Percentiles rank a stretch among this genome's conserved stretches.
These are phyloP conservation scores for Clavelina lepadiformis DNA, from an alignment of 23 tunicate species.

Conservation along the genomic window DNA sequence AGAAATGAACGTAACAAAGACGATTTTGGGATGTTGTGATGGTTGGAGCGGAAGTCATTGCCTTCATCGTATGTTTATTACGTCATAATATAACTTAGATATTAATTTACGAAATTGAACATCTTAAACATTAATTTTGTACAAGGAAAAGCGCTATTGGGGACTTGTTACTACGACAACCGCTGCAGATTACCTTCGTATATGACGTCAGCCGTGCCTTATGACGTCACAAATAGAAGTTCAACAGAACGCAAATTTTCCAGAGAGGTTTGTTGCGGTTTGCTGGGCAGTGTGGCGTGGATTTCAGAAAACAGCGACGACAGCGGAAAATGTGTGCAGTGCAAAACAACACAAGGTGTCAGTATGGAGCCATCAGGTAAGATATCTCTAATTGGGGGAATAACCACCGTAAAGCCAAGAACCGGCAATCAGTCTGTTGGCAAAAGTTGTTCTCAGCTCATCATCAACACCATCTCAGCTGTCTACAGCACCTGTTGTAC, in stretches of 20 bases:
- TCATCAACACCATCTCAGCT: too few species aligned
- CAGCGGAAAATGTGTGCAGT: background rate
- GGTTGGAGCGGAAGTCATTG: background rate
- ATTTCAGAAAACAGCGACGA: too few species aligned
- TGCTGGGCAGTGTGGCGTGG: slow-evolving; percentile 49
- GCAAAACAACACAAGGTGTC: too few species aligned
- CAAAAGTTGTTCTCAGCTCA: too few species aligned
- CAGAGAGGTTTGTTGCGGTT: slow-evolving; percentile 29
- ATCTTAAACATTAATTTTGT: background rate
- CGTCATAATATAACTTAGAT: too few species aligned
- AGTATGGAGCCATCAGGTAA: too few species aligned
- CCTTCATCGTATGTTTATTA: background rate
- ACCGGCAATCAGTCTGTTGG: too few species aligned
- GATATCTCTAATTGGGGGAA: too few species aligned
- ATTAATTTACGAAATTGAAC: too few species aligned
- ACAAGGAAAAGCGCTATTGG: background rate
- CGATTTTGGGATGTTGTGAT: background rate
- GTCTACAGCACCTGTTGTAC: too few species aligned
- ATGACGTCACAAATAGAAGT: background rate
- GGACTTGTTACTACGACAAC: slow-evolving; percentile 10
- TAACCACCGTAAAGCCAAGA: too few species aligned
- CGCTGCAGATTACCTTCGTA: slow-evolving; percentile 4
- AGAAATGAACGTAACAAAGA: background rate
- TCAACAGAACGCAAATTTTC: slow-evolving; percentile 1
- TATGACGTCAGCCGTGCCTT: background rate